Evolutionary conservation across 2,888 invertebrate species (phyloP), one percentile per base, ranked within the genome.

Genomic region (Heliconius charithonia): DNA sequence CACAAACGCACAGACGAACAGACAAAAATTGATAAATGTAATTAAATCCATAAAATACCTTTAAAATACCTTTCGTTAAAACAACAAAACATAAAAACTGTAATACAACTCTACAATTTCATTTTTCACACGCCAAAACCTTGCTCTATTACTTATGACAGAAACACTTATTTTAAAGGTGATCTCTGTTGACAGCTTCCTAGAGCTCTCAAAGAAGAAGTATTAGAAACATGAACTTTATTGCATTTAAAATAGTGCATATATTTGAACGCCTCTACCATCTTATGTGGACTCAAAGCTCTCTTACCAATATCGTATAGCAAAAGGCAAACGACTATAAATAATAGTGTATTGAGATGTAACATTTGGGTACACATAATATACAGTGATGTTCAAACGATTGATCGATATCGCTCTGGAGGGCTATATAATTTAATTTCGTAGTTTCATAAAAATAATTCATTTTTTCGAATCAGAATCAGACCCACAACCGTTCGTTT

Each of bases 271-370:
- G 19, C 56, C 37, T 6, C 3, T 19, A 65, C 13, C 16, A 37
- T 56, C 25, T 29, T 66, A 27, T 67, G 56, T 29, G 37, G 69
- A 71, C 32, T 56, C 71, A 73, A 73, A 80, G 78, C 66, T 67
- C 88, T 88, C 90, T 90, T 90, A 89, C 86, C 85, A 86, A 88
- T 89, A 88, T 88, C 87, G 86, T 89, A 84, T 83, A 85, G 83
- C 83, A 85, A 87, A 86, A 84, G 81, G 81, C 75, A 79, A 78
- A 75, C 83, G 77, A 82, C 79, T 81, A 81, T 85, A 84, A 84
- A 84, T 84, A 79, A 83, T 82, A 82, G 80, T 81, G 78, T 41
- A 67, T 78, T 67, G 51, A 59, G 70, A 69, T 75, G 51, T 63
- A 56, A 66, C n/a, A n/a, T 59, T n/a, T 59, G 22, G 19, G 66